Base-by-base conservation (phyloP, 2,113 vertebrate genomes). In the Mixornis gularis region DNA sequence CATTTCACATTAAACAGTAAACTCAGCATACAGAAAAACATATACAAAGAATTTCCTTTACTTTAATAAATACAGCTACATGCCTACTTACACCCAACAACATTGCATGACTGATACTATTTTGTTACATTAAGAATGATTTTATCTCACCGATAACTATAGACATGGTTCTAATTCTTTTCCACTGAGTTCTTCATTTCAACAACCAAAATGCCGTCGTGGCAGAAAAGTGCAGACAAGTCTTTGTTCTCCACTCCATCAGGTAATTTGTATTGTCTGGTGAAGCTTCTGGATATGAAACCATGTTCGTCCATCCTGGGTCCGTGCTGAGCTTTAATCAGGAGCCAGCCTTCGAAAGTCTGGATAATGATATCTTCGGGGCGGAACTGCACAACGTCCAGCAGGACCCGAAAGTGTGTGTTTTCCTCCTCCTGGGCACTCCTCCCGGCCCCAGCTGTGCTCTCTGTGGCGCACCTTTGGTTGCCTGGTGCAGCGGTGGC, bases 341-440 rank as follows among this genome's bases (percentile, higher is more conserved):
- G 94, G 59, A 98, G 97, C 98, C 98, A 98, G 40, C 98, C 98
- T 93, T 99, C 98, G 0, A 98, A 98, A 71, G 98, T 98, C 95
- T 99, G 98, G 79, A 99, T 98, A 66, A 98, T 97, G 87, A 99
- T 96, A n/a, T 99, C 98, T 90, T 98, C 98, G 0, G 98, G 98
- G 38, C 97, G 97, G 91, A 98, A 98, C 90, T 98, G 98, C 84
- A 98, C 98, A 69, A 98, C 98, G 0, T 99, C 98, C 97, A 99
- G 87, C 74, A 98, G 78, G 64, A 98, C 88, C 72, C 92, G 97
- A 93, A 98, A 98, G 19, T 3, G 22, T 20, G 78, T 68, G 53
- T 78, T 59, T 92, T 91, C 84, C 71, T 79, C 87, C 49, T 64
- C 48, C 34, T 44, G 81, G 38, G 10, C 3, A 0, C 70, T 78